Conservation (phyloP, 2,888 invertebrate genomes). For the Itoplectis maculator region DNA sequence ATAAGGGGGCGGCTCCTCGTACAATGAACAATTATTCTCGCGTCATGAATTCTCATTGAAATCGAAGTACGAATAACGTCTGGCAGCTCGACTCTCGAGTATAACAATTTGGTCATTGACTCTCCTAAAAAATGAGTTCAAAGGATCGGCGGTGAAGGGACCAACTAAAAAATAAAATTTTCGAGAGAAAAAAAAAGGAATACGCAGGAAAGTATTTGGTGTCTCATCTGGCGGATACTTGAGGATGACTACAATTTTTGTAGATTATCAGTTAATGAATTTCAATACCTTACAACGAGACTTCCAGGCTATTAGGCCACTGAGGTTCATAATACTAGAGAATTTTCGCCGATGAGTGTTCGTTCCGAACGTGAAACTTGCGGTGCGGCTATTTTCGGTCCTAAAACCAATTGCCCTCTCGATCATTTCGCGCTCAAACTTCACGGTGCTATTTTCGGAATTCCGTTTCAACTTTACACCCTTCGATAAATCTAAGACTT, state of each 20-base stretch:
- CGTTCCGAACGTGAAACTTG: neutral
- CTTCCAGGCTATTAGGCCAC: conserved; percentile 9
- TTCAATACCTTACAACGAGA: neutral
- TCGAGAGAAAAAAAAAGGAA: neutral
- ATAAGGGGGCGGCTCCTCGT: conserved; percentile 46
- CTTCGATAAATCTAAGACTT: neutral
- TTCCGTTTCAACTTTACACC: neutral
- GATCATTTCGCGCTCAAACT: neutral
- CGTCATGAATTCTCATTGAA: conserved; percentile 67
- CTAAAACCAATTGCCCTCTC: conserved; percentile 18
- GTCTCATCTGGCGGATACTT: neutral
- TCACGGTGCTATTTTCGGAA: conserved; percentile 1
- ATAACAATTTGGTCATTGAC: conserved; percentile 47
- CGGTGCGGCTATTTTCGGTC: conserved; percentile 6
- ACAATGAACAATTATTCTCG: conserved; percentile 69
- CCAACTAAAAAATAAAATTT: neutral
- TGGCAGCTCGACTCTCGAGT: conserved; percentile 42
- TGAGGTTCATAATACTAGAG: neutral
- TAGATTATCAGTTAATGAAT: neutral
- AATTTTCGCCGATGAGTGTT: neutral
- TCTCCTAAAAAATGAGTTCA: conserved; percentile 1
- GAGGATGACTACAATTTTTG: neutral
- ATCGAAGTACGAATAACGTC: conserved; percentile 58
- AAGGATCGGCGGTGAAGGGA: neutral
- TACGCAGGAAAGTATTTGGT: neutral